Evolutionary conservation across 2,797 vertebrate genomes (phyloP).

Genomic region (Danionella dracula): DNA sequence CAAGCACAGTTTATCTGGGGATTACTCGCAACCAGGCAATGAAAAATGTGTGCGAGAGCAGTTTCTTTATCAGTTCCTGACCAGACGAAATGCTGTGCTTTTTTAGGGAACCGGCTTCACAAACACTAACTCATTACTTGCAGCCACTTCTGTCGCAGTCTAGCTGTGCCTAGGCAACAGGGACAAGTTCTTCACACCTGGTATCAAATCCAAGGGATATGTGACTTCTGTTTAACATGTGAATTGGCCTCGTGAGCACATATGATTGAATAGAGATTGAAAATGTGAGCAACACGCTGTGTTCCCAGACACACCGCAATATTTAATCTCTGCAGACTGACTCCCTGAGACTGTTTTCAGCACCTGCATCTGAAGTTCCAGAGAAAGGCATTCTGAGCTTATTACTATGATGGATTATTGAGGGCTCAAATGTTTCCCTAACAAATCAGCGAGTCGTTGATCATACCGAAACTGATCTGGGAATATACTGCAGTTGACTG

Average conservation of each 20-base stretch:
- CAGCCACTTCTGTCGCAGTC: conserved; percentile 11
- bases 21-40: conserved; percentile 17
- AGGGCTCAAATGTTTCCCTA: neutral
- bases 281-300: conserved; percentile 3
- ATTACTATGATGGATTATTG: conserved; percentile 10
- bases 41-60: conserved; percentile 4
- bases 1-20: conserved; percentile 32
- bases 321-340: neutral
- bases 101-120: conserved; percentile 20
- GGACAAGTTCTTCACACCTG: neutral
- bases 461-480: neutral
- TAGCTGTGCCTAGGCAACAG: conserved; percentile 22
- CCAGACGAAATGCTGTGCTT: conserved; percentile 39
- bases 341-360: neutral
- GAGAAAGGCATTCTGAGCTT: neutral
- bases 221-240: conserved; percentile 26
- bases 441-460: neutral
- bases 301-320: conserved; percentile 7
- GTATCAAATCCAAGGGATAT: conserved; percentile 23
- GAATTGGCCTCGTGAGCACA: conserved; percentile 19
- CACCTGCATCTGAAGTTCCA: conserved; percentile 5
- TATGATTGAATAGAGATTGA: conserved; percentile 19
- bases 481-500: neutral
- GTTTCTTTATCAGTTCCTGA: conserved; percentile 31
- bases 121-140: conserved; percentile 40